phyloP scores from a whole-genome alignment of 2,113 vertebrate species.

The Syngnathoides biaculeatus region DNA sequence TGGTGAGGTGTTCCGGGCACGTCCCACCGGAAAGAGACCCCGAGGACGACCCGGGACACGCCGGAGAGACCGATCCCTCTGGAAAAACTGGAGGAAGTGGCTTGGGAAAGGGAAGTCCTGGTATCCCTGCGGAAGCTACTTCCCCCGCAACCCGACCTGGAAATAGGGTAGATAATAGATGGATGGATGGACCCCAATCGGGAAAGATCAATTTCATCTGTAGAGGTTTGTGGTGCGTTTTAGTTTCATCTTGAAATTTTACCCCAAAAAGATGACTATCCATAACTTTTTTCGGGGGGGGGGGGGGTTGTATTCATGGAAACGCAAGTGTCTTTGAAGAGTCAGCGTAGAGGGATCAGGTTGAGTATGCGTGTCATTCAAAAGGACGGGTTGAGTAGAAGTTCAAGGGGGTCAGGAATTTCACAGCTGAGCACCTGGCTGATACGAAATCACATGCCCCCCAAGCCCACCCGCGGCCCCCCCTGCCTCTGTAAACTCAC shows the following conservation, averaged over 20 bases:
- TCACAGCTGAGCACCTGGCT: slow-evolving; percentile 22
- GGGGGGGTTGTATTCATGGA: slow-evolving; percentile 42
- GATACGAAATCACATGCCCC: slow-evolving; percentile 15
- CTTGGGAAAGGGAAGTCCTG: too few relatives aligned
- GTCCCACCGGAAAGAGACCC: too few relatives aligned
- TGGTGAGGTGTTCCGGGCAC: too few relatives aligned
- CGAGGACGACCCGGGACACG: too few relatives aligned
- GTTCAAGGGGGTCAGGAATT: slow-evolving; percentile 51
- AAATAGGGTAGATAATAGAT: too few relatives aligned
- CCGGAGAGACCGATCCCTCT: too few relatives aligned
- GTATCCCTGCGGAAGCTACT: too few relatives aligned
- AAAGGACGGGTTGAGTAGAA: background rate
- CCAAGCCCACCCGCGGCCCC: too few relatives aligned
- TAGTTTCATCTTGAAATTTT: background rate
- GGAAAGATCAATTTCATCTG: too few relatives aligned
- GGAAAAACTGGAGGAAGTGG: too few relatives aligned
- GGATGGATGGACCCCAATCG: too few relatives aligned
- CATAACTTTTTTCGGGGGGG: background rate
- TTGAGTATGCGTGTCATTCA: slow-evolving; percentile 36
- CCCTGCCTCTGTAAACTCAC: background rate
- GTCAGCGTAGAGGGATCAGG: slow-evolving; percentile 22
- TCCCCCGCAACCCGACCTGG: too few relatives aligned
- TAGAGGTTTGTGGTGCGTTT: background rate
- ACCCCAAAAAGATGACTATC: background rate
- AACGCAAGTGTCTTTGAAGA: slow-evolving; percentile 51